Evolutionary conservation across 2,797 vertebrate species (phyloP).

Genomic region (Sebastes nivosus): DNA sequence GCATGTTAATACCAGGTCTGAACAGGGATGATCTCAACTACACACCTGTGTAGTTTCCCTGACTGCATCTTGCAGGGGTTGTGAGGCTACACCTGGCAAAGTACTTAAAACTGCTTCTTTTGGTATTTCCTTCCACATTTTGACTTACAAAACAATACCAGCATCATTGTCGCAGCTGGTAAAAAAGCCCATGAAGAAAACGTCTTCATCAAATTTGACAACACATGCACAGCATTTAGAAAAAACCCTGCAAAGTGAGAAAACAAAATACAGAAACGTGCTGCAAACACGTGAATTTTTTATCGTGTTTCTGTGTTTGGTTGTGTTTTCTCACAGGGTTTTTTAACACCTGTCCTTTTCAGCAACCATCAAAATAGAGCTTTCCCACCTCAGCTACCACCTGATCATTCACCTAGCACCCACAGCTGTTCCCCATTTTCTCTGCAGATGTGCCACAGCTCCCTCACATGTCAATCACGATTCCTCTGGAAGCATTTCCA

Average conservation of each 20-base stretch:
- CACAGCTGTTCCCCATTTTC: conserved; percentile 2
- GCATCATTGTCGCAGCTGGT: background rate
- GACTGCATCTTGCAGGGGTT: no score
- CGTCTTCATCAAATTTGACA: background rate
- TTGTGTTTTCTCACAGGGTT: background rate
- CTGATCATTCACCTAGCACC: background rate
- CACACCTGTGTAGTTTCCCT: no score
- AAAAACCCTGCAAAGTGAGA: background rate
- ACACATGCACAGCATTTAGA: background rate
- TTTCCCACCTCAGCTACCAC: background rate
- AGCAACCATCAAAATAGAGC: conserved; percentile 6
- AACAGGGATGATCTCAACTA: no score
- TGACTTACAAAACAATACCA: background rate
- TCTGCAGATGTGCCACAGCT: background rate
- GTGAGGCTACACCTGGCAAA: no score
- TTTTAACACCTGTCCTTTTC: conserved; percentile 5
- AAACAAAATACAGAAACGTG: background rate
- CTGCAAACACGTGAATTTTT: background rate
- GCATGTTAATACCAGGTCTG: no score
- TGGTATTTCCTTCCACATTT: no score
- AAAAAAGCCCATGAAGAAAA: background rate
- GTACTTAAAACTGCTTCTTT: no score
- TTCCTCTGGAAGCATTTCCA: background rate
- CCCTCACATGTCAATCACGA: background rate
- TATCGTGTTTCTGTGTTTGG: background rate